phyloP scores from a whole-genome alignment of 2,888 invertebrate species.

The Pachliopta kotzebuea region DNA sequence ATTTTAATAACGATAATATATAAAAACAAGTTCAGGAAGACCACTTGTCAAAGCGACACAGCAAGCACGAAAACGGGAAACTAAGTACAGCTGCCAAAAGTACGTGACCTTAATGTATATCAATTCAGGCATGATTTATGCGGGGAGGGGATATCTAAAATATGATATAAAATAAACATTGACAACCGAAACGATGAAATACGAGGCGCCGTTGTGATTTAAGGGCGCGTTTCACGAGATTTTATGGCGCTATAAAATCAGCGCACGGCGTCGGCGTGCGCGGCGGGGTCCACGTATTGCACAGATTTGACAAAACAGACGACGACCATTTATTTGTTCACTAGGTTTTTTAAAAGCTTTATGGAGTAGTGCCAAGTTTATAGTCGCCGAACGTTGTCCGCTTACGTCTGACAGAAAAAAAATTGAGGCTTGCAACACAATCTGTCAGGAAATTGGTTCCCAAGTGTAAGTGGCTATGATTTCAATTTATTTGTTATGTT shows the following conservation, averaged over 20 bases:
- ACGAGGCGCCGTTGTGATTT: constrained; percentile 77
- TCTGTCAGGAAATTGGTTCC: constrained; percentile 40
- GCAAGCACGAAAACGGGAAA: constrained; percentile 55
- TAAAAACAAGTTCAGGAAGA: constrained; percentile 26
- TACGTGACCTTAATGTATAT: constrained; percentile 80
- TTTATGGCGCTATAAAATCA: constrained; percentile 79
- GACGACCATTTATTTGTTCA: constrained; percentile 74
- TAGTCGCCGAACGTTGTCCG: constrained; percentile 60
- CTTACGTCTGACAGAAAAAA: constrained; percentile 62
- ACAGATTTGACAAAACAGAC: constrained; percentile 80
- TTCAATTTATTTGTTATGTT: constrained; percentile 17
- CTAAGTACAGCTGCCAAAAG: constrained; percentile 73
- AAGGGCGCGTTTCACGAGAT: constrained; percentile 78
- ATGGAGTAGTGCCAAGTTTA: constrained; percentile 77
- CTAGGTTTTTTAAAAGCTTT: constrained; percentile 74
- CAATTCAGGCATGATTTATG: constrained; percentile 76
- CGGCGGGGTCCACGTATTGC: constrained; percentile 65
- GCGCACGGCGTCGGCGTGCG: constrained; percentile 58
- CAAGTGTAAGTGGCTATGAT: constrained; percentile 19
- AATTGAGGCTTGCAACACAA: constrained; percentile 51
- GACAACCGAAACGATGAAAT: constrained; percentile 80
- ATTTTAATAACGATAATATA: constrained; percentile 12
- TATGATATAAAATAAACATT: constrained; percentile 81
- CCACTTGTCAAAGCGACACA: constrained; percentile 60
- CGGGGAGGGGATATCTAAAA: constrained; percentile 75